Evolutionary conservation across 2,888 invertebrate species (phyloP).

Genomic region (Philereme vetulata): DNA sequence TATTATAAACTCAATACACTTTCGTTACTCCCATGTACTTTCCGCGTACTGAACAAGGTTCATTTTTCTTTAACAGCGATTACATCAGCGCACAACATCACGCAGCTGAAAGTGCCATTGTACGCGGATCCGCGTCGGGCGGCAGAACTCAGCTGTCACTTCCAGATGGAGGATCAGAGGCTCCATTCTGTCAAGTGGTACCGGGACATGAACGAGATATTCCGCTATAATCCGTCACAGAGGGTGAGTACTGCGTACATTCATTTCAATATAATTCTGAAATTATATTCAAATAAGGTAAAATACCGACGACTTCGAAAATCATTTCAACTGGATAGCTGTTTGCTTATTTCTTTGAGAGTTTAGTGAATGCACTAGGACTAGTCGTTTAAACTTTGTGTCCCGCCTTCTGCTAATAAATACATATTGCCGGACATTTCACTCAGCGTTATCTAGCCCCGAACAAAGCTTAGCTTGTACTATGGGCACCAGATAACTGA

Average conservation of each 20-base stretch:
- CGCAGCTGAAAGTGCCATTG: conserved; percentile 73
- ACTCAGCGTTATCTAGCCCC: too few species aligned
- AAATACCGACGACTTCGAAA: too few species aligned
- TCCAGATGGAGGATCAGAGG: conserved; percentile 74
- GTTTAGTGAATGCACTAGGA: too few species aligned
- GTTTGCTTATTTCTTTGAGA: too few species aligned
- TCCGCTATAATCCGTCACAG: conserved; percentile 73
- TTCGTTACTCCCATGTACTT: too few species aligned
- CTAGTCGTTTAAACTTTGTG: too few species aligned
- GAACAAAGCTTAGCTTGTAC: too few species aligned
- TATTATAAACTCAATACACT: background rate
- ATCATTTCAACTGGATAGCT: too few species aligned
- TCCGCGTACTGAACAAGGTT: conserved; percentile 1
- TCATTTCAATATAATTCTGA: background rate
- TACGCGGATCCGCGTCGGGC: conserved; percentile 77
- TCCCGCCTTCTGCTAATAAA: too few species aligned
- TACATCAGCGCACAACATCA: conserved; percentile 75
- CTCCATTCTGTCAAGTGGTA: conserved; percentile 81
- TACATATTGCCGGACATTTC: too few species aligned
- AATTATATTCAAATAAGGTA: background rate
- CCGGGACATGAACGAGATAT: conserved; percentile 76
- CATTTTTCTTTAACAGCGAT: conserved; percentile 57
- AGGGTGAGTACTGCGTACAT: conserved; percentile 52
- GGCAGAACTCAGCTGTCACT: conserved; percentile 79
- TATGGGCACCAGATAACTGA: too few species aligned